Percentiles rank a stretch among this genome's conserved stretches.
These are phyloP conservation scores for Anolis apletophallus DNA, from an alignment of 2,797 vertebrate genomes.

Conservation along the genomic window DNA sequence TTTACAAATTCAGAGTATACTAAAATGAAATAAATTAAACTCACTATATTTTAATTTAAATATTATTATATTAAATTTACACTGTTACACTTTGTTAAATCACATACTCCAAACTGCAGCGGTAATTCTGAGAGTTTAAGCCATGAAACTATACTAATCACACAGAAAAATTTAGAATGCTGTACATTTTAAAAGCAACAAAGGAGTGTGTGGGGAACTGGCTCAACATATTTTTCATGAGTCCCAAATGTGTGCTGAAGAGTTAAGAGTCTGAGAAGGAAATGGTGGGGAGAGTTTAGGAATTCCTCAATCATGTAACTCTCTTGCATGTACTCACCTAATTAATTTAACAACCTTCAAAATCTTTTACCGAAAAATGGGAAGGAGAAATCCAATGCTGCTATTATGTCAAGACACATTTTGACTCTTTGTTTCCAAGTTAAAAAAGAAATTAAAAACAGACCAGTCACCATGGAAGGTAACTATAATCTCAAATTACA, in stretches of 20 bases:
- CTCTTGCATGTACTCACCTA: background rate
- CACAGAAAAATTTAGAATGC: background rate
- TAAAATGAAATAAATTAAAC: too few relatives aligned
- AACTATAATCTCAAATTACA: background rate
- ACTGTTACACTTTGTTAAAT: background rate
- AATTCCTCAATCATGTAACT: background rate
- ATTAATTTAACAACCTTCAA: background rate
- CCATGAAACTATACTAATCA: background rate
- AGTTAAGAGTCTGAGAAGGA: background rate
- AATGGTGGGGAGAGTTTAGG: background rate
- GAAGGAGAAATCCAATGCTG: background rate
- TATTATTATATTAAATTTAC: background rate
- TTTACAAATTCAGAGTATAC: too few relatives aligned
- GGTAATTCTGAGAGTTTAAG: background rate
- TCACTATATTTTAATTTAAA: too few relatives aligned
- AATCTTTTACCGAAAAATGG: background rate
- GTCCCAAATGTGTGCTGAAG: background rate
- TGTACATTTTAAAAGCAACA: background rate
- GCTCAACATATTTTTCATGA: background rate
- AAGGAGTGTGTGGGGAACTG: background rate
- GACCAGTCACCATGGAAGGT: constrained; percentile 25
- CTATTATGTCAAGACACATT: background rate
- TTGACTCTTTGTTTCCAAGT: background rate
- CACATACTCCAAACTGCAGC: background rate
- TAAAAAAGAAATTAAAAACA: background rate